Base-by-base conservation (phyloP, 2,113 vertebrate genomes). In the Tenebrosternarchus preto region DNA sequence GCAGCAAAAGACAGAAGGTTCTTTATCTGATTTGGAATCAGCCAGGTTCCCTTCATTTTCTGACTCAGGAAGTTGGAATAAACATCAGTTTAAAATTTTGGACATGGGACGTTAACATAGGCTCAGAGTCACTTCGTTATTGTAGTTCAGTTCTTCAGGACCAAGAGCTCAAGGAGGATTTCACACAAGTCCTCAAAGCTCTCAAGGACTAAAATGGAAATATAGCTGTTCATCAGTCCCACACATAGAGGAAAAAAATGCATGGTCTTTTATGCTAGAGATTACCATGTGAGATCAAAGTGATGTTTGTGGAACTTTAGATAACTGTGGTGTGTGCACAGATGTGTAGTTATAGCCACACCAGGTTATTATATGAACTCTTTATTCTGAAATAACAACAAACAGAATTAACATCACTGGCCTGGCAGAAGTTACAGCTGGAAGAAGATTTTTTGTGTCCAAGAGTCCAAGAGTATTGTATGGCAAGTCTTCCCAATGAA, bases 81-180 rank as follows among this genome's bases (percentile, higher is more conserved):
- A 86, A 83, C 64, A n/a, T n/a, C n/a, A n/a, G n/a, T n/a, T n/a
- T n/a, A n/a, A n/a, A n/a, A n/a, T n/a, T n/a, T n/a, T n/a, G n/a
- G n/a, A n/a, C n/a, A n/a, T n/a, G n/a, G n/a, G n/a, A n/a, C n/a
- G n/a, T n/a, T n/a, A n/a, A n/a, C n/a, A 46, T 84, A 53, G 12
- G 78, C 73, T 76, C 76, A 80, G 80, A 71, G 85, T 76, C 56
- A 61, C 68, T 84, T 76, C 69, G 43, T 64, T 83, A 84, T 80
- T 84, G 39, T 86, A 85, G 86, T 87, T 84, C 50, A 81, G 86
- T 86, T 85, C 31, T 59, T 50, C 82, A 5, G 50, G 71, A 80
- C 66, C 36, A 72, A 43, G 39, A 15, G 56, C 60, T 55, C 81
- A 24, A 3, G 57, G 57, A 78, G 72, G 53, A 55, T 53, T 22